A percentile compares a stretch with the other conserved stretches of the same genome.
phyloP scores from a whole-genome alignment of 1,140 invertebrate species.

The Brachystomella parvula region DNA sequence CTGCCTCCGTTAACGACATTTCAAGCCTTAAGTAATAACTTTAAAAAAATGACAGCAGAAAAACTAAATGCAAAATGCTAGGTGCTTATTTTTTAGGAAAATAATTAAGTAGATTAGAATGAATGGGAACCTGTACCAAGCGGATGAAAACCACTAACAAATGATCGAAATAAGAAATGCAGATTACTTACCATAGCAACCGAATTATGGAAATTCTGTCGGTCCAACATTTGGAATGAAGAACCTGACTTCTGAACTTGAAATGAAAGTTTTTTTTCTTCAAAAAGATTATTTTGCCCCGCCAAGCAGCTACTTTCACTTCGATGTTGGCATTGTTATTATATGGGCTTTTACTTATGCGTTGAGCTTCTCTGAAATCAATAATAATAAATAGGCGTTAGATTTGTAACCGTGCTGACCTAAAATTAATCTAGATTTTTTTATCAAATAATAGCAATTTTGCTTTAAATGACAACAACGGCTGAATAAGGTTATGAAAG shows the following conservation, averaged over 20 bases:
- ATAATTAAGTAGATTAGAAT: neutral
- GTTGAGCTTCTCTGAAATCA: neutral
- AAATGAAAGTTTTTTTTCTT: neutral
- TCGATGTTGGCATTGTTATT: neutral
- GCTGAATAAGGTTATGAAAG: too few species aligned
- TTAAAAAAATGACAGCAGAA: too few species aligned
- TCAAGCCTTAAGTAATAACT: too few species aligned
- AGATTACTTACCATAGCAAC: slow-evolving; percentile 4
- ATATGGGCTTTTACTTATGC: neutral
- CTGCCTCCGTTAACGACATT: too few species aligned
- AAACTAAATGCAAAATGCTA: too few species aligned
- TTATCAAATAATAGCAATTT: too few species aligned
- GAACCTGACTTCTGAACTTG: neutral
- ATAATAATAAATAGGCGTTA: neutral
- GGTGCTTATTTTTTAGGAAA: neutral
- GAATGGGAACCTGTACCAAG: neutral
- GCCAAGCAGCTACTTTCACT: neutral
- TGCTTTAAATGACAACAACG: too few species aligned
- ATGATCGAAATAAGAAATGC: neutral
- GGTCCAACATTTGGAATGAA: slow-evolving; percentile 31
- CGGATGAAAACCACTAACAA: neutral
- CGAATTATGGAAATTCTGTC: slow-evolving; percentile 12
- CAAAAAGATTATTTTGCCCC: neutral
- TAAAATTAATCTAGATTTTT: too few species aligned
- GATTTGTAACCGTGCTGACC: neutral